Percentiles rank a stretch among this genome's conserved stretches.
Conservation (phyloP, 2,797 vertebrate species). For the Leptatherina wallacei region DNA sequence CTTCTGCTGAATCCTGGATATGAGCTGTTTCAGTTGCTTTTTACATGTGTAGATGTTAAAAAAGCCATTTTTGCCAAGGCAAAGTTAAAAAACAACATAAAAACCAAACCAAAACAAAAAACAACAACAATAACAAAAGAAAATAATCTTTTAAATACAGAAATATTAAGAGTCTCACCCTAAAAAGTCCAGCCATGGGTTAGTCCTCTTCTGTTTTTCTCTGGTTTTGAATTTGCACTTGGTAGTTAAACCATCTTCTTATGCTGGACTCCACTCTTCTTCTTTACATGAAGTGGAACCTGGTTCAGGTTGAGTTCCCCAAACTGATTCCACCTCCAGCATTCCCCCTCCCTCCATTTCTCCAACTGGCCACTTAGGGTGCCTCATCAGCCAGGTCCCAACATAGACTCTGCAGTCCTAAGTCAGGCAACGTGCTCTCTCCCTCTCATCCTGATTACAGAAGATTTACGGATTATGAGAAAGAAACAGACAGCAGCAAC, state of each 20-base stretch:
- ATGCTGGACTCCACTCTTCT: conserved; percentile 40
- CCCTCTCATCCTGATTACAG: conserved; percentile 85
- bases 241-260: conserved; percentile 58
- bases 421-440: conserved; percentile 78
- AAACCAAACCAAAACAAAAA: no score
- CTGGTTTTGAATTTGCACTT: conserved; percentile 13
- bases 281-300: conserved; percentile 43
- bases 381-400: conserved; percentile 69
- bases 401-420: conserved; percentile 77
- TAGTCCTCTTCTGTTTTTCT: conserved; percentile 41
- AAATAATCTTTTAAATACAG: neutral
- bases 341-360: conserved; percentile 62
- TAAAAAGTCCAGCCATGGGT: conserved; percentile 48
- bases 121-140: neutral
- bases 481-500: conserved; percentile 76
- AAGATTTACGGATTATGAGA: conserved; percentile 86
- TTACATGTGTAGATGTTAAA: neutral
- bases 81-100: neutral
- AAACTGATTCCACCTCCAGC: conserved; percentile 41
- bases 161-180: conserved; percentile 67
- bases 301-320: conserved; percentile 57
- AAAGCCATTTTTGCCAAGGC: neutral
- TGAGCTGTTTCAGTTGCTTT: neutral
- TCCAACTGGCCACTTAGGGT: conserved; percentile 63
- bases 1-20: conserved; percentile 20